Percentiles rank a stretch among this genome's conserved stretches.
These are phyloP conservation scores for Mylabris sibirica DNA, from an alignment of 2,888 invertebrate genomes.

Conservation along the genomic window DNA sequence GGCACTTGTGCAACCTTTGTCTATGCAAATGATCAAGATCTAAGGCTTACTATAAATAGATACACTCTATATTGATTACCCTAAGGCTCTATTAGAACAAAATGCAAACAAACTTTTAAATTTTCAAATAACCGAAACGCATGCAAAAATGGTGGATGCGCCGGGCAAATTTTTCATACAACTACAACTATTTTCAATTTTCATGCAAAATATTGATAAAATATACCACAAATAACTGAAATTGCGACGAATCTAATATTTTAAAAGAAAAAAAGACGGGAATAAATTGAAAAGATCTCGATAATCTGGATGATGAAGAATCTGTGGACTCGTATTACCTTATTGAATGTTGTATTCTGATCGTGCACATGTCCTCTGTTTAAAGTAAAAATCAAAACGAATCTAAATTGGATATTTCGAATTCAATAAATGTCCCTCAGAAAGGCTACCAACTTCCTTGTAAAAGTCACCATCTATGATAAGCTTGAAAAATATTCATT, in stretches of 20 bases:
- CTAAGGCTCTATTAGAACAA: neutral
- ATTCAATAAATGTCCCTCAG: constrained; percentile 34
- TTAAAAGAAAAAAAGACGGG: too few species aligned
- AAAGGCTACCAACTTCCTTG: constrained; percentile 27
- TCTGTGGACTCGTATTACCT: neutral
- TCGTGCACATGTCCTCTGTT: neutral
- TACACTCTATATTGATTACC: neutral
- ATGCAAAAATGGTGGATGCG: neutral
- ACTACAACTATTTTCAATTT: too few species aligned
- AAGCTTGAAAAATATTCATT: constrained; percentile 42
- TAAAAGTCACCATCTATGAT: constrained; percentile 33
- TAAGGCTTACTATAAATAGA: neutral
- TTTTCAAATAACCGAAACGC: neutral
- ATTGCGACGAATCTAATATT: too few species aligned
- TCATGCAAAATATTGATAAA: too few species aligned
- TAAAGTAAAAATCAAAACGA: constrained; percentile 20
- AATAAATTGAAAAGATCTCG: neutral
- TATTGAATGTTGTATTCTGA: neutral
- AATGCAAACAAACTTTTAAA: neutral
- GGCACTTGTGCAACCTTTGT: neutral
- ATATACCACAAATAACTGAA: too few species aligned
- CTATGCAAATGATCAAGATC: neutral
- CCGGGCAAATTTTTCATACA: neutral
- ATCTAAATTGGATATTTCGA: constrained; percentile 36
- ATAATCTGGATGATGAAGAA: neutral